phyloP scores from a whole-genome alignment of 2,113 vertebrate species.

The Hemiprocne comata region DNA sequence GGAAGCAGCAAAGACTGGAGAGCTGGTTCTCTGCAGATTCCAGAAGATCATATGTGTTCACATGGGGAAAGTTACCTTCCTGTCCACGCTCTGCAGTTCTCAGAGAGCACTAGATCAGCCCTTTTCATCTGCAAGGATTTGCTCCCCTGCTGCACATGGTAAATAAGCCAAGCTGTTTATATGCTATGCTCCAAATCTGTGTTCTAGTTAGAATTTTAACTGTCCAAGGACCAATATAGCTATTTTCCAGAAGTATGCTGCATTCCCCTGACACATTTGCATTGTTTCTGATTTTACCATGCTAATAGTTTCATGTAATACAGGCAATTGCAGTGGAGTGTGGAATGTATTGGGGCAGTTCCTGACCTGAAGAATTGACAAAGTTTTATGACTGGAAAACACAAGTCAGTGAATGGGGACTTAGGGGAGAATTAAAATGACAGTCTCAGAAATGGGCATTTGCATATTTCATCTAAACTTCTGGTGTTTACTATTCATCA shows the following conservation, averaged over 20 bases:
- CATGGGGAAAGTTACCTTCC: not conserved
- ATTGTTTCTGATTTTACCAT: not conserved
- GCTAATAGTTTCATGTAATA: not conserved
- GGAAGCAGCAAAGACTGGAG: not conserved
- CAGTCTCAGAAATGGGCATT: not conserved
- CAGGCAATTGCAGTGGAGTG: not conserved
- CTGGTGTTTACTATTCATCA: not conserved
- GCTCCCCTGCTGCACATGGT: not conserved
- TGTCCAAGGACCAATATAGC: not conserved
- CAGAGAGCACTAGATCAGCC: not conserved
- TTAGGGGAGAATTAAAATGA: not conserved
- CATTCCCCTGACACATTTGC: not conserved
- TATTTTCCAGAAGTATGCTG: not conserved
- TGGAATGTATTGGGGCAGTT: not conserved
- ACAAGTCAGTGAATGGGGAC: not conserved
- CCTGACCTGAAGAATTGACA: not conserved
- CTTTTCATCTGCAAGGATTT: not conserved
- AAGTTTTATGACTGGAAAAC: not conserved
- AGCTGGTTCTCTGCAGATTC: not conserved
- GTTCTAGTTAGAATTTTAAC: not conserved
- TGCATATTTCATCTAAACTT: not conserved
- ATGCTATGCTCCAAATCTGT: not conserved
- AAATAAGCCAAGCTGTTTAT: not conserved
- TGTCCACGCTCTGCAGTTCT: not conserved
- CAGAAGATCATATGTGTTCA: rapidly evolving